Evolutionary conservation across 1,140 invertebrate species (phyloP).

Genomic region (Lordiphosa stackelbergi): DNA sequence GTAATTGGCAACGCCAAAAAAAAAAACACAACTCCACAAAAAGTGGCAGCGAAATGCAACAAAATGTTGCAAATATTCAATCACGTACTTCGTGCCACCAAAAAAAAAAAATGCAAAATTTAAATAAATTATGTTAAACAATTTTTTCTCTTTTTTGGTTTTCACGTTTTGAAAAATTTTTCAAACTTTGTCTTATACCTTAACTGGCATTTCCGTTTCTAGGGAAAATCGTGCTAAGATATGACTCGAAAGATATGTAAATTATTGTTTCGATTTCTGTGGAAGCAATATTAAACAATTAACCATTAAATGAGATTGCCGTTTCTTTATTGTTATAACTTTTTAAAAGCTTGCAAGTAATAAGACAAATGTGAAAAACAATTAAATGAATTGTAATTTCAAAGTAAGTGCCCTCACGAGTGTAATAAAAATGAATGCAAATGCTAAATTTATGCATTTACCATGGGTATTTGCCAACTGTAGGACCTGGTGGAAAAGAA

Average conservation of each 20-base stretch:
- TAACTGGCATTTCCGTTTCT: slow-evolving; percentile 54
- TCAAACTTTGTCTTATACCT: slow-evolving; percentile 12
- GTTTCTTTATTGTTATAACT: slow-evolving; percentile 25
- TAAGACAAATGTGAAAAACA: background rate
- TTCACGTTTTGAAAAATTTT: slow-evolving; percentile 18
- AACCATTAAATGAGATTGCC: slow-evolving; percentile 16
- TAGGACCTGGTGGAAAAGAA: too few relatives aligned
- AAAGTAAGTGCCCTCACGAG: too few relatives aligned
- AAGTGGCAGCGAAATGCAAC: slow-evolving; percentile 48
- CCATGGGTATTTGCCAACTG: background rate
- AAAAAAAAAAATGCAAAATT: slow-evolving; percentile 33
- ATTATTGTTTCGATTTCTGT: slow-evolving; percentile 41
- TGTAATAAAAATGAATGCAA: too few relatives aligned
- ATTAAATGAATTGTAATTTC: background rate
- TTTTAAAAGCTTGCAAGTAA: slow-evolving; percentile 1
- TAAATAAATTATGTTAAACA: slow-evolving; percentile 72
- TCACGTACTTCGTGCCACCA: slow-evolving; percentile 71
- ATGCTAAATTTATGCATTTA: background rate
- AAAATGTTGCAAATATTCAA: slow-evolving; percentile 73
- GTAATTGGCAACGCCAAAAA: slow-evolving; percentile 69
- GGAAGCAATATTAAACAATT: slow-evolving; percentile 37
- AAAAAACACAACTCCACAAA: slow-evolving; percentile 36
- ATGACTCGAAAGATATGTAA: slow-evolving; percentile 36
- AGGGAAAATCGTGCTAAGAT: slow-evolving; percentile 39
- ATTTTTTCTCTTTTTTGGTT: slow-evolving; percentile 10